Conservation (phyloP, 2,113 vertebrate genomes). For the Coryphaenoides rupestris region DNA sequence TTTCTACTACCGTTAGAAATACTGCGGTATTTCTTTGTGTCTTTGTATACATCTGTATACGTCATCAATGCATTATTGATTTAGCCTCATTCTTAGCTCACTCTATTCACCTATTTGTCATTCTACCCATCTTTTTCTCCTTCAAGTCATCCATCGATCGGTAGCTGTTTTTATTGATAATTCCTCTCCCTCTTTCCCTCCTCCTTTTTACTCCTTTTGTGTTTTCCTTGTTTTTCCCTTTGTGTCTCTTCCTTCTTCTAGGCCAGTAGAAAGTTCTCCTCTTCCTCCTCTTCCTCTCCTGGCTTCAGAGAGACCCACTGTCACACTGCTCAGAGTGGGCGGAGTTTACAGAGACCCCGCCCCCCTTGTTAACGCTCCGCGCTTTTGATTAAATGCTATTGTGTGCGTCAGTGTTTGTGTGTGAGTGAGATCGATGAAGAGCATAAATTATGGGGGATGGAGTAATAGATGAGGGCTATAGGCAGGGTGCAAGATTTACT, state of each 20-base stretch:
- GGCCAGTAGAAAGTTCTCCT: slow-evolving; percentile 87
- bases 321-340: slow-evolving; percentile 64
- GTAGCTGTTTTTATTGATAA: slow-evolving; percentile 26
- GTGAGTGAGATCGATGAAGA: slow-evolving; percentile 3
- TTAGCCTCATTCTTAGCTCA: neutral
- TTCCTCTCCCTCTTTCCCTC: slow-evolving; percentile 6
- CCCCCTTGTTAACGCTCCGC: slow-evolving; percentile 34
- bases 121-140: slow-evolving; percentile 9
- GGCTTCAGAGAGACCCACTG: slow-evolving; percentile 87
- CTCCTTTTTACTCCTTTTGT: slow-evolving; percentile 7
- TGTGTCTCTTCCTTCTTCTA: slow-evolving; percentile 72
- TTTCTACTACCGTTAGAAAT: neutral
- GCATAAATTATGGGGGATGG: neutral
- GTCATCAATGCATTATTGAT: slow-evolving; percentile 3
- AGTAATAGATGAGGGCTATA: neutral
- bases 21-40: neutral
- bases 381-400: slow-evolving; percentile 1
- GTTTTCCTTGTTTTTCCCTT: slow-evolving; percentile 20
- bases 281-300: slow-evolving; percentile 51
- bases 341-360: slow-evolving; percentile 29
- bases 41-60: neutral
- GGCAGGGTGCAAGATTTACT: too few relatives aligned
- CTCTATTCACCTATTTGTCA: too few relatives aligned
- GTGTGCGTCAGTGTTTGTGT: neutral
- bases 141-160: slow-evolving; percentile 18